Evolutionary conservation across 2,113 vertebrate genomes (phyloP).

Genomic region (Deroptyus accipitrinus): DNA sequence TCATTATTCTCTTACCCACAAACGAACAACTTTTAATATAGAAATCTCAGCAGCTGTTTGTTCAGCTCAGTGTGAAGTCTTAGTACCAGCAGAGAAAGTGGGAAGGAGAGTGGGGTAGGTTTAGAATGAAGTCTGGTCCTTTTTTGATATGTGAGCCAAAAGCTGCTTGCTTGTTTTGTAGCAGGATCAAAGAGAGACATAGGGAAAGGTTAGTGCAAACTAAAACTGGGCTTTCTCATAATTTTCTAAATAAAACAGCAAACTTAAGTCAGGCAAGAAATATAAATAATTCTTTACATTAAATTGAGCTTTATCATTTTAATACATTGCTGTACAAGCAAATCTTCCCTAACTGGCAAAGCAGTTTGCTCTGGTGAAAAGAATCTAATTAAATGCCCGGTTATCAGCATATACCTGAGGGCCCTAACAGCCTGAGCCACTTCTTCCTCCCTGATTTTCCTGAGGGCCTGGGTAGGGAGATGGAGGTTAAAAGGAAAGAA

Average conservation of each 20-base stretch:
- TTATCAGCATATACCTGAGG: slow-evolving; percentile 46
- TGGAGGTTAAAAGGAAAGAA: not conserved
- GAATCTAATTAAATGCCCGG: slow-evolving; percentile 65
- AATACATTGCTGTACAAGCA: slow-evolving; percentile 43
- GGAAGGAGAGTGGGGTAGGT: not conserved
- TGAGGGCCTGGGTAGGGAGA: not conserved
- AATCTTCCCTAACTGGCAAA: slow-evolving; percentile 57
- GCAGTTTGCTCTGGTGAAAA: slow-evolving; percentile 51
- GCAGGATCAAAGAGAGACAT: not conserved
- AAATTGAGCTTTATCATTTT: slow-evolving; percentile 64
- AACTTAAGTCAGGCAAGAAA: slow-evolving; percentile 67
- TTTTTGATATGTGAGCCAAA: slow-evolving; percentile 14
- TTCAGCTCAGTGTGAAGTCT: slow-evolving; percentile 36
- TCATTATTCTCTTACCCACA: slow-evolving; percentile 25
- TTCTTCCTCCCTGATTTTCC: not conserved
- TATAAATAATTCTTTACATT: slow-evolving; percentile 68
- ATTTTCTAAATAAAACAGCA: slow-evolving; percentile 70
- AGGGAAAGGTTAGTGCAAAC: slow-evolving; percentile 56
- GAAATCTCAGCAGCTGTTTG: slow-evolving; percentile 47
- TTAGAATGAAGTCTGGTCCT: slow-evolving; percentile 13
- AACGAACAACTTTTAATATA: not conserved
- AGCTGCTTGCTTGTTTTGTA: slow-evolving; percentile 14
- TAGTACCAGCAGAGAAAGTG: slow-evolving; percentile 26
- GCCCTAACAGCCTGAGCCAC: not conserved
- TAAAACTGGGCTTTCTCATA: slow-evolving; percentile 66